Evolutionary conservation across 2,113 vertebrate genomes (phyloP).

Genomic region (Aepyceros melampus): DNA sequence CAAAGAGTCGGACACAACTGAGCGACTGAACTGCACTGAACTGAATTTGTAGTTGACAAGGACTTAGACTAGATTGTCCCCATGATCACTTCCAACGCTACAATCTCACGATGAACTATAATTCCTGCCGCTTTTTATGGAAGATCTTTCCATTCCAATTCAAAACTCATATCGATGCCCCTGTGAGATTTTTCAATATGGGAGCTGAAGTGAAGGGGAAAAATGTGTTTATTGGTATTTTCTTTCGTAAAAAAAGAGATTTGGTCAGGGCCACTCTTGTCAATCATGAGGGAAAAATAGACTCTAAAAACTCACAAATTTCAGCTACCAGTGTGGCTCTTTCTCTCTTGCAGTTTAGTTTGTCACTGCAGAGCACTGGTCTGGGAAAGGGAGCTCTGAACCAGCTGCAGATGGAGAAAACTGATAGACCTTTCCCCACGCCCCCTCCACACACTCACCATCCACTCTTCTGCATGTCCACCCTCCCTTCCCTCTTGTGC

Average conservation of each 20-base stretch:
- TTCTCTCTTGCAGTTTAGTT: background rate
- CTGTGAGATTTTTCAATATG: background rate
- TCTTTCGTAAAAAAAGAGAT: background rate
- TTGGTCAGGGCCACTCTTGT: background rate
- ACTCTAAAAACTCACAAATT: background rate
- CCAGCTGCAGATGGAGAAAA: background rate
- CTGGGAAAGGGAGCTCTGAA: background rate
- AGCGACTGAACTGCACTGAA: too few species aligned
- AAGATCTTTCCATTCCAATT: background rate
- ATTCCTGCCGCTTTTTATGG: background rate
- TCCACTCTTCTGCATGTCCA: background rate
- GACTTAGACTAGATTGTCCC: background rate
- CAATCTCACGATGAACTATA: background rate
- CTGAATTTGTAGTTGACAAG: background rate
- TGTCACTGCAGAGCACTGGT: background rate
- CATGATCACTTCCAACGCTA: background rate
- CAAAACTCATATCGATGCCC: background rate
- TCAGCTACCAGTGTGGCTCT: background rate
- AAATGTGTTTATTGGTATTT: background rate
- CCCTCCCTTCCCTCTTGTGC: background rate
- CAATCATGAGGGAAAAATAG: background rate
- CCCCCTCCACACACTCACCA: fast-evolving
- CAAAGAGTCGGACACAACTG: too few species aligned
- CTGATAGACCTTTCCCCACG: background rate
- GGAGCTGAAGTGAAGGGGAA: background rate